These are phyloP conservation scores for Pyrochroa serraticornis DNA, from an alignment of 2,888 invertebrate species.

Conservation along the genomic window DNA sequence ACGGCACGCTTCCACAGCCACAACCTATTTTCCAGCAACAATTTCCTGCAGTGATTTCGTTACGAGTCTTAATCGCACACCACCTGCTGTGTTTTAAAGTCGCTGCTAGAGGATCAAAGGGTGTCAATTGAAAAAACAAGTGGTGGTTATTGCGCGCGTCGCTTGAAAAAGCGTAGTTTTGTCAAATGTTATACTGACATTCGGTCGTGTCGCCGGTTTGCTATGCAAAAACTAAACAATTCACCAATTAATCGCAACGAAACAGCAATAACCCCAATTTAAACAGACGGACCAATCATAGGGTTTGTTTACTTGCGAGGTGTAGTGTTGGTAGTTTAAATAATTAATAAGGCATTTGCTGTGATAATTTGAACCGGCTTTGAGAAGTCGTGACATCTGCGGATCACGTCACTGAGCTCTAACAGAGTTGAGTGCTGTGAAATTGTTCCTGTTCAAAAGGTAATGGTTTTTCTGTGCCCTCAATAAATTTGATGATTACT, in stretches of 20 bases:
- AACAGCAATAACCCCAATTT: too few relatives aligned
- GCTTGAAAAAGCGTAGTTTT: not conserved
- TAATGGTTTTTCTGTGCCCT: not conserved
- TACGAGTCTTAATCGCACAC: slow-evolving; percentile 25
- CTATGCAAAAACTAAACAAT: too few relatives aligned
- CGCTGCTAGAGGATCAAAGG: not conserved
- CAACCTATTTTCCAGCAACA: slow-evolving; percentile 28
- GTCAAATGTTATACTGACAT: slow-evolving; percentile 18
- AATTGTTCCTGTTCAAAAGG: not conserved
- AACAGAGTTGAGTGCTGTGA: not conserved
- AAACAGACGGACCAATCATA: too few relatives aligned
- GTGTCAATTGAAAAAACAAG: too few relatives aligned
- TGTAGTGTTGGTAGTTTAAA: too few relatives aligned
- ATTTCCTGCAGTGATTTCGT: slow-evolving; percentile 45
- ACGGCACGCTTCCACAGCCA: slow-evolving; percentile 64
- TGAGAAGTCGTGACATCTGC: too few relatives aligned
- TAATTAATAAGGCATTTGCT: too few relatives aligned
- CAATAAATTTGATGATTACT: slow-evolving; percentile 9
- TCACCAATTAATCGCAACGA: too few relatives aligned
- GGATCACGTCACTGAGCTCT: too few relatives aligned
- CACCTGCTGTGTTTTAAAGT: slow-evolving; percentile 2
- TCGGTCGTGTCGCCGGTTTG: slow-evolving; percentile 15
- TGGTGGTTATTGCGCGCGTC: not conserved
- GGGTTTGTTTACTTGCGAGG: too few relatives aligned
- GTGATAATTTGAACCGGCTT: too few relatives aligned